Percentiles rank a stretch among this genome's conserved stretches.
These are phyloP conservation scores for Agrotis segetum DNA, from an alignment of 2,888 invertebrate species.

Conservation along the genomic window DNA sequence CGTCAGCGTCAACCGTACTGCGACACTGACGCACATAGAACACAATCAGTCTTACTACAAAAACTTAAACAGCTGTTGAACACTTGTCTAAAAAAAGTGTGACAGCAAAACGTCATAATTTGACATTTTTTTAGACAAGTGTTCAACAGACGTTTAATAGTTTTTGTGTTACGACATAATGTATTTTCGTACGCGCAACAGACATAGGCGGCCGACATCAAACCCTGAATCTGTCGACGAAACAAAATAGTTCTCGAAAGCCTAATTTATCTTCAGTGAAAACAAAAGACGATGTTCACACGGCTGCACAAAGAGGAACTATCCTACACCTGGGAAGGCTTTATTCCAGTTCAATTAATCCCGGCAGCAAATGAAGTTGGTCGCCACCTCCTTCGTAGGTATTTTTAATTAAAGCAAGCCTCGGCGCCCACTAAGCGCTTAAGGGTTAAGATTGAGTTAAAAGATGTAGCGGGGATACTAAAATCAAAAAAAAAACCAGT, in stretches of 20 bases:
- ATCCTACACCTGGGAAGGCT: slow-evolving; percentile 69
- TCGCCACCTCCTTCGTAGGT: slow-evolving; percentile 76
- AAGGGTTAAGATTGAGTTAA: slow-evolving; percentile 30
- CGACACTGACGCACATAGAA: too few relatives aligned
- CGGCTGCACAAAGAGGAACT: slow-evolving; percentile 56
- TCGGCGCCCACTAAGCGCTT: slow-evolving; percentile 68
- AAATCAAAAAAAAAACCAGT: neutral
- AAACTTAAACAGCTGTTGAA: too few relatives aligned
- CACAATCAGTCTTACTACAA: too few relatives aligned
- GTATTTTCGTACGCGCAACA: too few relatives aligned
- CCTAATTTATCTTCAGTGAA: slow-evolving; percentile 49
- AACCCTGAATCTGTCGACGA: neutral
- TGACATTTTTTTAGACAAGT: too few relatives aligned
- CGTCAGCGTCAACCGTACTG: too few relatives aligned
- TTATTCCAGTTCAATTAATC: slow-evolving; percentile 81
- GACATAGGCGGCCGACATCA: too few relatives aligned
- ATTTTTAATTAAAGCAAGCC: slow-evolving; percentile 83
- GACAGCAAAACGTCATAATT: too few relatives aligned
- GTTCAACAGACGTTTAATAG: too few relatives aligned
- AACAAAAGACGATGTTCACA: slow-evolving; percentile 56
- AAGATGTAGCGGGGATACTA: slow-evolving; percentile 38
- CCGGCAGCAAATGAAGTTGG: slow-evolving; percentile 77
- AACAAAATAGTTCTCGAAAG: slow-evolving; percentile 36
- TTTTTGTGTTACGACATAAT: too few relatives aligned
- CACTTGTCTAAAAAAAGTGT: too few relatives aligned